Conservation (phyloP, 2,888 invertebrate genomes). For the Taphrorychus bicolor region DNA sequence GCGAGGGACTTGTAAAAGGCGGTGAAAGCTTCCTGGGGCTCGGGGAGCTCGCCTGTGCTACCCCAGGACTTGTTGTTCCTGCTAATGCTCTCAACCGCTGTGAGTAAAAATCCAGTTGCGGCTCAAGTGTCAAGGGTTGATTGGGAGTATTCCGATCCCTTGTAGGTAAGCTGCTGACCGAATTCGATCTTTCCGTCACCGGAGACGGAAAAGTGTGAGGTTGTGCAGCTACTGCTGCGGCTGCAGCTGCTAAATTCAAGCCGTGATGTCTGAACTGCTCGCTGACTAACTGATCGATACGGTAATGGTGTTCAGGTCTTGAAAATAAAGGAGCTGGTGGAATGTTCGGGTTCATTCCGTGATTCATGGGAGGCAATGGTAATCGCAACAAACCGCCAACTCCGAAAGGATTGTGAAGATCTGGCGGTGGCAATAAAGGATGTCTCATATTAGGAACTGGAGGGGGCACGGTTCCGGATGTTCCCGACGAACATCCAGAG, state of each 20-base stretch:
- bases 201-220: conserved; percentile 70
- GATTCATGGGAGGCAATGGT: conserved; percentile 75
- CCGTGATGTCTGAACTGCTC: conserved; percentile 85
- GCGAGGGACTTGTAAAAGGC: conserved; percentile 82
- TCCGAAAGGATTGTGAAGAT: conserved; percentile 78
- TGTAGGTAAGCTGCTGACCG: conserved; percentile 61
- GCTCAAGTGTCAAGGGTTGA: conserved; percentile 78
- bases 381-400: conserved; percentile 75
- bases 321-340: conserved; percentile 78
- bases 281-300: conserved; percentile 84
- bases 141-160: conserved; percentile 63
- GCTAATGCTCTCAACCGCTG: conserved; percentile 99
- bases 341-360: conserved; percentile 65
- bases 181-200: conserved; percentile 66
- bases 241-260: conserved; percentile 77
- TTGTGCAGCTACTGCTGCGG: conserved; percentile 72
- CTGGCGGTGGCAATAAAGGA: conserved; percentile 74
- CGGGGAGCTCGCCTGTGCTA: conserved; percentile 85
- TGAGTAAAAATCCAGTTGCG: conserved; percentile 98
- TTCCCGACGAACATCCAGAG: conserved; percentile 62
- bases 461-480: conserved; percentile 63
- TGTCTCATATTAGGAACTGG: conserved; percentile 72
- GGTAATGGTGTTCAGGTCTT: conserved; percentile 79
- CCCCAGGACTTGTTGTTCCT: conserved; percentile 93
- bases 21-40: conserved; percentile 82